Base-by-base conservation (phyloP, 2,888 invertebrate species). In the Caenorhabditis parvicauda region DNA sequence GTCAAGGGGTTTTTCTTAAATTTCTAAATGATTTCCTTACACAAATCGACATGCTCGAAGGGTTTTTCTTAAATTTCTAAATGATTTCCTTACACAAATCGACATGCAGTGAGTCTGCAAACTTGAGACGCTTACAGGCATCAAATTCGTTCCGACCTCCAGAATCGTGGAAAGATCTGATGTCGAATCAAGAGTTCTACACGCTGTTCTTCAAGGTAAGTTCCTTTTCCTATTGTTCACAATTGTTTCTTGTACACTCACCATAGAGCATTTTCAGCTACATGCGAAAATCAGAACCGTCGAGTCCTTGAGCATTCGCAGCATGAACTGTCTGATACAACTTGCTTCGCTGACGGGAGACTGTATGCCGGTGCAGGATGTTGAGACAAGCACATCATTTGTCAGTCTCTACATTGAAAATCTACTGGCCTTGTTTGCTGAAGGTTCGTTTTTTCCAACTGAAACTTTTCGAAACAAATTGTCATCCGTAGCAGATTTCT, bases 251-350 rank as follows among this genome's bases (percentile, higher is more conserved):
- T 49, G 9, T 12, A 14, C n/a, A 35, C 14, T 48, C 12, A 19
- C 27, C 6, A 14, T 9, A 49, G 12, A 38, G 21, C 9, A 17
- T 32, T 5, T 75, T 25, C 67, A 83, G 83, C 74, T 84, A 32
- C 91, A 91, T 82, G 87, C 88, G 86, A 89, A 89, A 84, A 88
- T 91, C 4, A 86, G 91, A 44, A 86, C 87, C 42, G 87, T 88
- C 79, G 87, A 88, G 22, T 87, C 88, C 42, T 84, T 91, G 72
- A 87, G 89, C 7, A 88, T 88, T 80, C 89, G 89, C 62, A 88
- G 90, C 0, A 83, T 92, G 55, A 89, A 87, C 50, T 91, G 92
- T 82, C 84, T 93, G 43, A 88, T 89, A 9, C 92, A 92, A 81
- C 83, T 92, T 56, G 88, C 88, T 0, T 87, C 88, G 17, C 81